Conservation (phyloP, 2,888 invertebrate species). For the Dolomedes plantarius region DNA sequence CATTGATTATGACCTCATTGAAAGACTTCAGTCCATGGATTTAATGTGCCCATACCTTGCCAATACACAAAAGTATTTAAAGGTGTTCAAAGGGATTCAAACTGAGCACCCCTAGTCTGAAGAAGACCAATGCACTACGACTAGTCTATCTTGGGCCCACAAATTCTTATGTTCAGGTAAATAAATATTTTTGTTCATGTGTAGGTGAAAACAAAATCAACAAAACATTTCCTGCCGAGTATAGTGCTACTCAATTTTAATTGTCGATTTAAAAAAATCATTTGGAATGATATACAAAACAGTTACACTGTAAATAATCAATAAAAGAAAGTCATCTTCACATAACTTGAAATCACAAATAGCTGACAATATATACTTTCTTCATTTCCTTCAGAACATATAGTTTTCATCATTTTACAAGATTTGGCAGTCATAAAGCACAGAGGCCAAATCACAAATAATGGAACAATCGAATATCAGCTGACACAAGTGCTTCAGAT, state of each 20-base stretch:
- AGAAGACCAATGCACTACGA: no score
- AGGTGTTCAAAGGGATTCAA: no score
- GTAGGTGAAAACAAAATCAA: no score
- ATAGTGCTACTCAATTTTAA: slow-evolving; percentile 22
- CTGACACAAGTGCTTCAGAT: background rate
- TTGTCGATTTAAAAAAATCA: slow-evolving; percentile 38
- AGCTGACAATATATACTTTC: background rate
- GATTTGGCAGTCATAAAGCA: background rate
- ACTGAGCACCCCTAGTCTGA: no score
- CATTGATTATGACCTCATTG: no score
- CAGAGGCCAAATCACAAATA: slow-evolving; percentile 1
- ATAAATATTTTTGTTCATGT: no score
- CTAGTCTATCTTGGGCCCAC: no score
- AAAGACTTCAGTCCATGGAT: no score
- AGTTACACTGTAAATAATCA: slow-evolving; percentile 16
- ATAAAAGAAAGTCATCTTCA: slow-evolving; percentile 19
- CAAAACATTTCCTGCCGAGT: background rate
- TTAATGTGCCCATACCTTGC: no score
- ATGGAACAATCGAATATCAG: background rate
- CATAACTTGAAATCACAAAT: slow-evolving; percentile 32
- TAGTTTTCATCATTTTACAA: background rate
- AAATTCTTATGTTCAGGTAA: no score
- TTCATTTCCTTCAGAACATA: background rate
- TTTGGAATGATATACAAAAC: slow-evolving; percentile 66
- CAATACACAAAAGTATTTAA: no score